Evolutionary conservation across 2,113 vertebrate species (phyloP).

Genomic region (Jacana jacana): DNA sequence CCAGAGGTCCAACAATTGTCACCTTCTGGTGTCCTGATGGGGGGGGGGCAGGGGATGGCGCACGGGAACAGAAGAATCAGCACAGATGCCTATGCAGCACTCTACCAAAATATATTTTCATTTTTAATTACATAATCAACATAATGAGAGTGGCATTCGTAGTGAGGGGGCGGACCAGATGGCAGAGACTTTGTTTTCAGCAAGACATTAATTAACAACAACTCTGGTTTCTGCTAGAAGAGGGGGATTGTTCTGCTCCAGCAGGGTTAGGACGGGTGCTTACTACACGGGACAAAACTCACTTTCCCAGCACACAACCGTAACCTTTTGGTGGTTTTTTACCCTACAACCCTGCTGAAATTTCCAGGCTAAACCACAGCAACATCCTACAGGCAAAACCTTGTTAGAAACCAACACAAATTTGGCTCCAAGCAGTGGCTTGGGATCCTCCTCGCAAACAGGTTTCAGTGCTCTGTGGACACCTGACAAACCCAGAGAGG

Average conservation of each 20-base stretch:
- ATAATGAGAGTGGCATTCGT: constrained; percentile 34
- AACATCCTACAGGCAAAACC: background rate
- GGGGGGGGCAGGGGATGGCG: background rate
- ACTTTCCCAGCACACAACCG: background rate
- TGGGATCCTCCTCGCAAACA: background rate
- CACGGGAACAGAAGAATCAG: background rate
- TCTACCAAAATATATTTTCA: constrained; percentile 64
- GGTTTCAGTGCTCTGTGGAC: background rate
- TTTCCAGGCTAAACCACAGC: background rate
- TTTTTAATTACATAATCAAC: constrained; percentile 66
- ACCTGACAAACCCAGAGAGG: background rate
- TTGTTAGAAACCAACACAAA: background rate
- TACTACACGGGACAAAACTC: background rate
- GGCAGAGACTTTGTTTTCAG: constrained; percentile 44
- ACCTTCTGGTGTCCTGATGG: background rate
- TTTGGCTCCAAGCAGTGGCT: background rate
- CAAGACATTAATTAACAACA: constrained; percentile 49
- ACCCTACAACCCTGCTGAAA: background rate
- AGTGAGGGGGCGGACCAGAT: constrained; percentile 67
- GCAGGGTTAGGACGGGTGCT: background rate
- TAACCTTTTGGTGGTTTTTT: background rate
- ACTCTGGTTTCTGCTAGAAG: background rate
- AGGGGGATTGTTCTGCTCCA: background rate
- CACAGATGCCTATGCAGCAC: constrained; percentile 43
- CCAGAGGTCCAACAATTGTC: background rate